Conservation (phyloP, 2,888 invertebrate species). For the Plagodis pulveraria region DNA sequence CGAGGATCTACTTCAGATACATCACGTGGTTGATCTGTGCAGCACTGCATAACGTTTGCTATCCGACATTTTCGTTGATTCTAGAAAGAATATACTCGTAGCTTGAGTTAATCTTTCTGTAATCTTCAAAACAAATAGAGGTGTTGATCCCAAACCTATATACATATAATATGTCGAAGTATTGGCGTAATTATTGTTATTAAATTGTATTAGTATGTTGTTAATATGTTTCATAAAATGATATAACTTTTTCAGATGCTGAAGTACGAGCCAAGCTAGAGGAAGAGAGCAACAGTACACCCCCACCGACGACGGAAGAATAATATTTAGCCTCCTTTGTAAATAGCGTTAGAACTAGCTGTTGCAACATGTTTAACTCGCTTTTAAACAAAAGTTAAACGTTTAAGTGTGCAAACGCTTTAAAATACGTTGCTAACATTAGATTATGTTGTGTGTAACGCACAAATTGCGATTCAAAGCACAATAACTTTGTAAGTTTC, state of each 20-base stretch:
- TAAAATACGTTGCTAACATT: conserved; percentile 46
- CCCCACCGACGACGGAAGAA: conserved; percentile 73
- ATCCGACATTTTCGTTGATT: too few relatives aligned
- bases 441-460: conserved; percentile 54
- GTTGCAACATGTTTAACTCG: conserved; percentile 73
- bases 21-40: too few relatives aligned
- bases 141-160: too few relatives aligned
- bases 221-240: not conserved
- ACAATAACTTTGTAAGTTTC: conserved; percentile 59
- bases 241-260: conserved; percentile 69
- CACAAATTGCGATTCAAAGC: conserved; percentile 67
- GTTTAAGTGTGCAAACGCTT: conserved; percentile 52
- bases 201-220: too few relatives aligned
- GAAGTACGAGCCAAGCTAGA: conserved; percentile 82
- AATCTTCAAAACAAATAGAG: too few relatives aligned
- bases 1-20: too few relatives aligned
- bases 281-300: conserved; percentile 61
- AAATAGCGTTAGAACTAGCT: conserved; percentile 78
- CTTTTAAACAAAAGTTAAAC: conserved; percentile 70
- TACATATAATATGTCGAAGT: too few relatives aligned
- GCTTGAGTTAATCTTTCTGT: too few relatives aligned
- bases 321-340: conserved; percentile 83
- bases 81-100: too few relatives aligned
- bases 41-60: too few relatives aligned
- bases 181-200: not conserved